phyloP scores from a whole-genome alignment of 2,797 vertebrate genomes.

The Myotis myotis region DNA sequence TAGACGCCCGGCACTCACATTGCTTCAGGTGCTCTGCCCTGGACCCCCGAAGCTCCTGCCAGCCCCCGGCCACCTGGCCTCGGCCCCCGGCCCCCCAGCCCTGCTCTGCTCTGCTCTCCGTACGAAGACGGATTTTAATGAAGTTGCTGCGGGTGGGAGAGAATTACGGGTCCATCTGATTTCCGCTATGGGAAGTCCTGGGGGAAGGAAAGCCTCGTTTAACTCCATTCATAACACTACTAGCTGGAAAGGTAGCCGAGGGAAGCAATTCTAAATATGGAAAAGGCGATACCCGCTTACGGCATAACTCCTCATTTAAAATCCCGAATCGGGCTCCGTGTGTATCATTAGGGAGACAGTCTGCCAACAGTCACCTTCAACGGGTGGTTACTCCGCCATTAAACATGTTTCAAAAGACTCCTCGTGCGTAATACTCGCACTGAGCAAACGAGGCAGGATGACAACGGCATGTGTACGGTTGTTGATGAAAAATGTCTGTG shows the following conservation, averaged over 20 bases:
- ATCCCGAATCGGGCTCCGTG: neutral
- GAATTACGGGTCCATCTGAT: constrained; percentile 70
- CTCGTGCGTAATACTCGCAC: neutral
- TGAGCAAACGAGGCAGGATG: neutral
- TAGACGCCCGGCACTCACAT: neutral
- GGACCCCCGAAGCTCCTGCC: neutral
- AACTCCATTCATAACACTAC: constrained; percentile 71
- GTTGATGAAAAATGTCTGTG: neutral
- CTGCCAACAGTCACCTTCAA: neutral
- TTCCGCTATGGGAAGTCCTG: constrained; percentile 71
- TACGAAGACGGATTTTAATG: constrained; percentile 74
- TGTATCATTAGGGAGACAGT: neutral
- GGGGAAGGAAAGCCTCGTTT: constrained; percentile 77
- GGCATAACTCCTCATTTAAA: neutral
- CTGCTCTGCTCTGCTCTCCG: constrained; percentile 59
- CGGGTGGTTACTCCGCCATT: neutral
- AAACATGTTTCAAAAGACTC: neutral
- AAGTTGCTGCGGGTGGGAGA: constrained; percentile 76
- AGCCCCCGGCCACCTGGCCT: neutral
- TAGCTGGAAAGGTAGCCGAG: neutral
- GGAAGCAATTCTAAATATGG: neutral
- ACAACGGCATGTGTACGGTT: neutral
- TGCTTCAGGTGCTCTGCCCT: neutral
- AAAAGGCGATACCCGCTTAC: neutral
- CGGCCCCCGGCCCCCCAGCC: neutral